phyloP scores from a whole-genome alignment of 2,888 invertebrate species.

The Oscheius sp. region DNA sequence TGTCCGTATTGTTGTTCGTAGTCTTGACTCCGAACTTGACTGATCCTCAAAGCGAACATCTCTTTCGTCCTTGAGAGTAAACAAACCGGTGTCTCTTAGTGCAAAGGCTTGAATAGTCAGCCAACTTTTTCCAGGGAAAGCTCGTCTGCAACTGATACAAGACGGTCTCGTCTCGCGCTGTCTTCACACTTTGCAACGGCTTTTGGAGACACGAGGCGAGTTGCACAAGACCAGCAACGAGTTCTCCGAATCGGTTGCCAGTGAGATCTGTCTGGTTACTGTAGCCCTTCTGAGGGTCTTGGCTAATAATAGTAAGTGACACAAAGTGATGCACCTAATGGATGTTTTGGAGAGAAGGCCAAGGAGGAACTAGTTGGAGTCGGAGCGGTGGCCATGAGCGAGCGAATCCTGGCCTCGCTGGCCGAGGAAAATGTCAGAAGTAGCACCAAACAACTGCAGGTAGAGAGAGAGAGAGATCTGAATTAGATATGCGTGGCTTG shows the following conservation, averaged over 20 bases:
- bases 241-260: slow-evolving; percentile 35
- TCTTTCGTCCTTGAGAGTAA: slow-evolving; percentile 18
- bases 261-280: slow-evolving; percentile 51
- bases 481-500: no score
- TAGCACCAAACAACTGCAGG: slow-evolving; percentile 25
- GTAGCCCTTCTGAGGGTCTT: slow-evolving; percentile 52
- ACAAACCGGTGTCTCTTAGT: slow-evolving; percentile 9
- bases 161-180: slow-evolving; percentile 41
- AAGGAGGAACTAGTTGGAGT: slow-evolving; percentile 59
- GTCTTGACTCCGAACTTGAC: neutral
- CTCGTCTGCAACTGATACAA: slow-evolving; percentile 46
- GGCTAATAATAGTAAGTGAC: slow-evolving; percentile 55
- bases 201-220: slow-evolving; percentile 34
- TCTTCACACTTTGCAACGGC: slow-evolving; percentile 37
- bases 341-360: slow-evolving; percentile 60
- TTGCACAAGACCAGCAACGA: neutral
- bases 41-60: slow-evolving; percentile 17
- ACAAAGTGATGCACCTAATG: neutral
- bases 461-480: neutral
- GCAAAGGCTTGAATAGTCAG: neutral
- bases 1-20: no score
- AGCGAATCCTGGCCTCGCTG: slow-evolving; percentile 46
- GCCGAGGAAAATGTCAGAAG: slow-evolving; percentile 1
- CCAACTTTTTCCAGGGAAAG: slow-evolving; percentile 41
- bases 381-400: slow-evolving; percentile 60